Evolutionary conservation across 2,797 vertebrate species (phyloP), one percentile per base, ranked within the genome.

Genomic region (Paguma larvata): DNA sequence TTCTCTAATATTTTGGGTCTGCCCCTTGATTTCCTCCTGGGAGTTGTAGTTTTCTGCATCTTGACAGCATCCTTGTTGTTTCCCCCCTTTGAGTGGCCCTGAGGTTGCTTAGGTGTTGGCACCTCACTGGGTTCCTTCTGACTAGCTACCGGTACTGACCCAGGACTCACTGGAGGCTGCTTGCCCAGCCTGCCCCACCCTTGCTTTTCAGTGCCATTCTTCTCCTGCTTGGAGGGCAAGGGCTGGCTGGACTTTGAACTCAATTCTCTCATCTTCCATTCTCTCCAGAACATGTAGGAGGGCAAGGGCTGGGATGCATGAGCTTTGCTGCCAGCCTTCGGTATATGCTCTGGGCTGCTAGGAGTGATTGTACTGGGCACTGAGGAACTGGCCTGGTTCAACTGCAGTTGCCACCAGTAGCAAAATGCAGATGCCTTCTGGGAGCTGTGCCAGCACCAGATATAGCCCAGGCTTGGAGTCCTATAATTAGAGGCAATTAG

Each of bases 1-100:
- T 99, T 99, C 98, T 99, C 99, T 98, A 99, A 98, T 98, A 99
- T 99, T 99, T 99, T 99, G 96, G 99, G 99, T 98, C 99, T 99
- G 98, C 99, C 99, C 98, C 99, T 99, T 95, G 99, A 99, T 98
- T 99, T 99, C 67, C 97, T 99, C 93, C 99, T 99, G 98, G 99
- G 98, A 98, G 99, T 97, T 79, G 99, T 98, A 48, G 99, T 98
- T 99, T 99, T 99, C 99, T 99, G 99, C 98, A 98, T 99, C 99
- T 99, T 99, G 21, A 98, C 8, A 53, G 98, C 97, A 6, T 98
- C 79, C 99, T 99, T 99, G 98, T 99, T 99, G 98, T 99, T 99
- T 98, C 99, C 99, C 97, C 99, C 99, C 99, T 99, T 99, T 5
- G 99, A 99, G 97, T 99, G 99, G 97, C 99, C 94, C 99, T 59